These are phyloP conservation scores for Chamaetylas fuelleborni DNA, from an alignment of 2,113 vertebrate genomes.

Conservation along the genomic window DNA sequence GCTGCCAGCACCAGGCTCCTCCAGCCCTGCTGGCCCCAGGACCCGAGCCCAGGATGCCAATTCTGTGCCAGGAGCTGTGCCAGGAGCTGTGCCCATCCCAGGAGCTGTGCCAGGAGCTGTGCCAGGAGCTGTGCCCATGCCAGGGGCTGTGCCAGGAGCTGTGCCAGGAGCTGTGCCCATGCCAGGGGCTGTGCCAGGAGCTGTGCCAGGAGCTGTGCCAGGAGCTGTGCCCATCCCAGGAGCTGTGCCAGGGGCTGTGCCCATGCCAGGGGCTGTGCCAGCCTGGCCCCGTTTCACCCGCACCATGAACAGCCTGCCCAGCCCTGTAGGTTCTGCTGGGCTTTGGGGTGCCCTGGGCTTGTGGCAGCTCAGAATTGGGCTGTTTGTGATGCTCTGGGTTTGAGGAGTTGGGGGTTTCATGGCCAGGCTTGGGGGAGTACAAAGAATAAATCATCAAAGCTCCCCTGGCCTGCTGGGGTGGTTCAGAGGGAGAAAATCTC, in stretches of 20 bases:
- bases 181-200: too few relatives aligned
- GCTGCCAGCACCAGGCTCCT: not conserved
- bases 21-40: not conserved
- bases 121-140: too few relatives aligned
- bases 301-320: conserved; percentile 60
- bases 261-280: not conserved
- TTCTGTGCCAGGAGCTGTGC: too few relatives aligned
- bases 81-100: too few relatives aligned
- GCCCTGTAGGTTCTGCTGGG: not conserved
- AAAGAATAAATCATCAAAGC: not conserved
- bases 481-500: not conserved
- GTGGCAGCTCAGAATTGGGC: rapidly evolving
- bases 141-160: too few relatives aligned
- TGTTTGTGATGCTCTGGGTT: rapidly evolving
- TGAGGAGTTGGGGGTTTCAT: not conserved
- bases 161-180: too few relatives aligned
- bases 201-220: too few relatives aligned
- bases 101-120: too few relatives aligned
- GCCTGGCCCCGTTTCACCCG: conserved; percentile 57
- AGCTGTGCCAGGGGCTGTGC: too few relatives aligned
- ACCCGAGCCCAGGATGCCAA: not conserved
- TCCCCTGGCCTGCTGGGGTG: not conserved
- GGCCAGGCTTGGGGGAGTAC: not conserved
- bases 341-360: rapidly evolving
- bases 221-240: too few relatives aligned